These are phyloP conservation scores for Merluccius polli DNA, from an alignment of 2,797 vertebrate genomes.

Conservation along the genomic window DNA sequence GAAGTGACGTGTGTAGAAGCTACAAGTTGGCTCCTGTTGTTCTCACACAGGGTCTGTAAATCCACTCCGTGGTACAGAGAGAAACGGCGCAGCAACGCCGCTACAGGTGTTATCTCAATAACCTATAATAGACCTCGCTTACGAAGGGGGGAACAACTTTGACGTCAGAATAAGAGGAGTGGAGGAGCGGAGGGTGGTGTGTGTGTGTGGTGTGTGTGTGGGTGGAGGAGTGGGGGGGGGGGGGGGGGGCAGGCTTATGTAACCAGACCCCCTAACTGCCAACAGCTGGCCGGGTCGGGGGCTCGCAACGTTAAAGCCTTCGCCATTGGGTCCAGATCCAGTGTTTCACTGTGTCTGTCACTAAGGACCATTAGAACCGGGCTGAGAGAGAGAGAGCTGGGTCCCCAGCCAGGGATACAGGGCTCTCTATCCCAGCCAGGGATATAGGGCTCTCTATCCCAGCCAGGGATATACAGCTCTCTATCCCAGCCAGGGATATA, in stretches of 20 bases:
- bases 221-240: conserved; percentile 29
- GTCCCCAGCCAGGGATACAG: conserved; percentile 27
- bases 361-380: conserved; percentile 26
- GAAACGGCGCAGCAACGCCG: conserved; percentile 47
- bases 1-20: conserved; percentile 23
- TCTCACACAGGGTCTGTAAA: conserved; percentile 34
- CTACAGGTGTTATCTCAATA: conserved; percentile 61
- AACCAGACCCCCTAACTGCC: conserved; percentile 47
- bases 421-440: conserved; percentile 38
- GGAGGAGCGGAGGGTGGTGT: conserved; percentile 11
- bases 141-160: no score
- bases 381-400: conserved; percentile 45
- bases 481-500: no score
- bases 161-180: conserved; percentile 27
- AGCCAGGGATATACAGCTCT: no score
- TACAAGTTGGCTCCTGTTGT: conserved; percentile 45
- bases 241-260: conserved; percentile 51
- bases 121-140: conserved; percentile 53
- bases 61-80: conserved; percentile 23
- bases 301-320: conserved; percentile 35
- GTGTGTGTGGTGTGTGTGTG: no score
- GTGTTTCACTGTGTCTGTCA: conserved; percentile 47
- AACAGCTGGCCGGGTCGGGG: conserved; percentile 52
- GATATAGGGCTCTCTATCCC: no score
- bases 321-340: conserved; percentile 39